Evolutionary conservation across 2,113 vertebrate genomes (phyloP), one percentile per base, ranked within the genome.

Genomic region (Lagenorhynchus albirostris): DNA sequence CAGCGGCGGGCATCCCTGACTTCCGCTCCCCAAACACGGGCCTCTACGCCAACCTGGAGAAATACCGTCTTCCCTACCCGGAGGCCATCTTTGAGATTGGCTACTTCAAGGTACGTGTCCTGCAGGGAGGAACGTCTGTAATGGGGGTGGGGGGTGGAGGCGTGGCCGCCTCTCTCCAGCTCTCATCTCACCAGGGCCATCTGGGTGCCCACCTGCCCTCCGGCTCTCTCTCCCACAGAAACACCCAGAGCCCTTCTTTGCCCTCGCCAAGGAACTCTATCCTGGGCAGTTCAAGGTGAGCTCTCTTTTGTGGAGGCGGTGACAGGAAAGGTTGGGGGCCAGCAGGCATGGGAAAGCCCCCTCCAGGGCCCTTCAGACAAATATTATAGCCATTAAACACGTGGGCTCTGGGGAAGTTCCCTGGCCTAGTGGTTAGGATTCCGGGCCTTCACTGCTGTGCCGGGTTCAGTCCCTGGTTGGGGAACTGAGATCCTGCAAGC

Each of bases 211-310:
- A 4, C 2, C n/a, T 33, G 13, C 50, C 33, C 31, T 77, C 77
- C 0, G 8, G 3, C 47, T 63, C 4, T 97, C 33, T 96, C 9
- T 47, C 21, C 87, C 47, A 79, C 98, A 99, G 99, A 98, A 99
- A 99, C 99, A 99, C 93, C 99, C 99, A 0, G 99, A 99, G 90
- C 99, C 99, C 0, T 99, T 99, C 97, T 99, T 99, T 10, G 98
- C 99, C 50, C 98, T 99, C 12, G 99, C 99, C 55, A 99, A 97
- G 91, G 99, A 99, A 97, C 99, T 99, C 36, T 99, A 99, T 96
- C 99, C 99, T 0, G 99, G 99, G 89, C 99, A 99, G 97, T 99
- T 99, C 95, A 99, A 99, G 99, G 99, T 99, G 74, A 98, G 94
- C 36, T 21, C 8, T n/a, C 53, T 79, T 25, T 41, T 79, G n/a